phyloP scores from a whole-genome alignment of 2,113 vertebrate genomes.

The Ginglymostoma cirratum region DNA sequence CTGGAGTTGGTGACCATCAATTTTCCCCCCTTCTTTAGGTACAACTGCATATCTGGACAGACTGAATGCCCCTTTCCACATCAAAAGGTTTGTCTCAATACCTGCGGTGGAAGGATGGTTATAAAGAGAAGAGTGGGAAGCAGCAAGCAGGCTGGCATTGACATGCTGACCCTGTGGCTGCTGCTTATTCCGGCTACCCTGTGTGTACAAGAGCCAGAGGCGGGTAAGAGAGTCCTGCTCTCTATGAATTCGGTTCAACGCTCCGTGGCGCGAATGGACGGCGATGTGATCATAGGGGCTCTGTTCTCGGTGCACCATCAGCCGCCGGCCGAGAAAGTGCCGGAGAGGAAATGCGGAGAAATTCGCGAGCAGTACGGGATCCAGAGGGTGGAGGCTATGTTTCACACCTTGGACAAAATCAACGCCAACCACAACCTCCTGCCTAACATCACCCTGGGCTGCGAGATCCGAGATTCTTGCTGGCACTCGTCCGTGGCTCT shows the following conservation, averaged over 20 bases:
- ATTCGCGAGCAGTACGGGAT: slow-evolving; percentile 97
- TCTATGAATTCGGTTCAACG: slow-evolving; percentile 68
- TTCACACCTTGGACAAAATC: slow-evolving; percentile 94
- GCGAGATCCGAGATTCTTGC: slow-evolving; percentile 95
- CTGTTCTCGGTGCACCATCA: slow-evolving; percentile 98
- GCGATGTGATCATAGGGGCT: slow-evolving; percentile 95
- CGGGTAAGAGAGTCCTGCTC: slow-evolving; percentile 57
- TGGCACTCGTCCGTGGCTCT: slow-evolving; percentile 97
- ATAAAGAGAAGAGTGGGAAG: neutral
- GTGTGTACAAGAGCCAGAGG: neutral
- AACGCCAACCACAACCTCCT: slow-evolving; percentile 80
- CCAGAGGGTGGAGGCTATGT: slow-evolving; percentile 97
- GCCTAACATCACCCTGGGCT: slow-evolving; percentile 94
- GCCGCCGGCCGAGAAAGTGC: slow-evolving; percentile 88
- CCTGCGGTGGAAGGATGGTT: neutral
- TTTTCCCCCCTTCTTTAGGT: neutral
- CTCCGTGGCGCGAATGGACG: slow-evolving; percentile 90
- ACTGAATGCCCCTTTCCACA: neutral
- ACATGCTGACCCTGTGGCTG: neutral
- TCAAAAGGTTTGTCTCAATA: too few relatives aligned
- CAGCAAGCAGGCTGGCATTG: too few relatives aligned
- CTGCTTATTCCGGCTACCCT: neutral
- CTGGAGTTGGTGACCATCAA: neutral
- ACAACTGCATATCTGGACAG: neutral
- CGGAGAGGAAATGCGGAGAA: slow-evolving; percentile 93